Conservation (phyloP, 2,888 invertebrate genomes). For the Drosophila villosipedis region DNA sequence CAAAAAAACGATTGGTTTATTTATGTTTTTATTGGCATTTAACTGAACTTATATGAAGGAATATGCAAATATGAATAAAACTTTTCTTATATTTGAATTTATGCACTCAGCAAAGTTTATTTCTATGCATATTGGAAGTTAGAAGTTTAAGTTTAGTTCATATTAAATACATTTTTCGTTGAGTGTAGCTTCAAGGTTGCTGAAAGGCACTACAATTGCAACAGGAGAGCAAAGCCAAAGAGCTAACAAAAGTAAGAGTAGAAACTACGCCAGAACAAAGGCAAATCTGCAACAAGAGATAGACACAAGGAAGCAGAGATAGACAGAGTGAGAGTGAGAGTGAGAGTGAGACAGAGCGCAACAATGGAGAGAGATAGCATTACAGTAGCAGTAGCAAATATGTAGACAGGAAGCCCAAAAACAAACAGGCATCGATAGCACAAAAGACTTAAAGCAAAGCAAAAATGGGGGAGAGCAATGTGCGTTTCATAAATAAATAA, state of each 20-base stretch:
- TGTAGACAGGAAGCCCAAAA: slow-evolving; percentile 27
- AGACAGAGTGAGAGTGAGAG: slow-evolving; percentile 15
- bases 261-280: slow-evolving; percentile 47
- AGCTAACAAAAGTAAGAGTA: slow-evolving; percentile 46
- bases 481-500: slow-evolving; percentile 19
- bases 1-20: neutral
- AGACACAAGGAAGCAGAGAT: slow-evolving; percentile 20
- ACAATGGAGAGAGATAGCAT: slow-evolving; percentile 38
- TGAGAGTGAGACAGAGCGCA: slow-evolving; percentile 19
- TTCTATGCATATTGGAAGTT: neutral
- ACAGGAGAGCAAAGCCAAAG: slow-evolving; percentile 41
- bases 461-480: slow-evolving; percentile 50
- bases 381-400: slow-evolving; percentile 20
- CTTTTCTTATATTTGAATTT: neutral
- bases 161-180: neutral
- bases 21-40: neutral
- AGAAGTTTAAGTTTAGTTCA: neutral
- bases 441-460: slow-evolving; percentile 72
- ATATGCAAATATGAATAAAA: neutral
- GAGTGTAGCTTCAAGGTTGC: slow-evolving; percentile 27
- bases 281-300: slow-evolving; percentile 53
- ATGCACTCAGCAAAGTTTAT: neutral
- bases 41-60: neutral
- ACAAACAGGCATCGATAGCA: slow-evolving; percentile 44
- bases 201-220: slow-evolving; percentile 18